Percentiles rank a stretch among this genome's conserved stretches.
phyloP scores from a whole-genome alignment of 2,797 vertebrate species.

The Chromobotia macracanthus region DNA sequence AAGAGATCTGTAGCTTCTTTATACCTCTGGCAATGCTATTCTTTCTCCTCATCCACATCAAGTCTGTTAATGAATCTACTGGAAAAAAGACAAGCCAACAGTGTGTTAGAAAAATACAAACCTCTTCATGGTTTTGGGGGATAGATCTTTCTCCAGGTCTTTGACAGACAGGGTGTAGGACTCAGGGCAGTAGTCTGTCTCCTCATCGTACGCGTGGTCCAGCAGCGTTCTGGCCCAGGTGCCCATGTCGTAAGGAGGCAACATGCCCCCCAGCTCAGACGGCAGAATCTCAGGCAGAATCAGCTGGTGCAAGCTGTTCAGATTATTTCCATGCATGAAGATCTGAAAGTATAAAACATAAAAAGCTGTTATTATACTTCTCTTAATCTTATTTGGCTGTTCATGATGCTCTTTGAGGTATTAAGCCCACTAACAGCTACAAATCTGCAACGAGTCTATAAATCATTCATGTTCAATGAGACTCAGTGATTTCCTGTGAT shows the following conservation, averaged over 20 bases:
- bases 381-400: too few species aligned
- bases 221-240: conserved; percentile 95
- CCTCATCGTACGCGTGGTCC: conserved; percentile 96
- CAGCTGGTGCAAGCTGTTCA: conserved; percentile 96
- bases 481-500: too few species aligned
- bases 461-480: too few species aligned
- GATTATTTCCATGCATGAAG: conserved; percentile 98
- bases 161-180: conserved; percentile 88
- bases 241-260: conserved; percentile 98
- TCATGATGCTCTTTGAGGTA: too few species aligned
- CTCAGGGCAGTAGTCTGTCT: conserved; percentile 89
- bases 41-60: conserved; percentile 19
- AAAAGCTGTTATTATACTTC: neutral
- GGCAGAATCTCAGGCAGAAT: conserved; percentile 97
- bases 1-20: conserved; percentile 1
- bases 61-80: too few species aligned
- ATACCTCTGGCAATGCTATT: neutral
- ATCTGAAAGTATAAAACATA: conserved; percentile 76
- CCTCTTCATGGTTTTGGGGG: conserved; percentile 97
- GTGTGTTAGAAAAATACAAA: conserved; percentile 59
- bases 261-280: conserved; percentile 96
- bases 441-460: too few species aligned
- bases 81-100: too few species aligned
- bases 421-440: too few species aligned
- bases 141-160: conserved; percentile 85